Conservation (phyloP, 2,888 invertebrate genomes). For the Melanophora roralis region DNA sequence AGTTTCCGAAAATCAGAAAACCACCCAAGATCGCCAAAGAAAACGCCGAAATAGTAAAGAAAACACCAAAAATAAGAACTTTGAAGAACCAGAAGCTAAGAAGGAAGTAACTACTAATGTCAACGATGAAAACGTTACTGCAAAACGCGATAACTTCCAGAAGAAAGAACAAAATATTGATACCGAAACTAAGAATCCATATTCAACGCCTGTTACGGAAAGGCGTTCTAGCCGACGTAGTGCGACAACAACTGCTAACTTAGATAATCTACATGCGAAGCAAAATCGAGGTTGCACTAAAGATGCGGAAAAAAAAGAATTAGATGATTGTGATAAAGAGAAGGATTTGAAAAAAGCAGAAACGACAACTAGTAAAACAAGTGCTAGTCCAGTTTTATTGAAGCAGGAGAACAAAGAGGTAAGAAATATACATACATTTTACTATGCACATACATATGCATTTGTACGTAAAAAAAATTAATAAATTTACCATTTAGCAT, state of each 20-base stretch:
- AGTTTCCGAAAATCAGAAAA: slow-evolving; percentile 10
- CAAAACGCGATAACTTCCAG: slow-evolving; percentile 16
- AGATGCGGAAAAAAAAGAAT: slow-evolving; percentile 16
- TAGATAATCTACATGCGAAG: slow-evolving; percentile 70
- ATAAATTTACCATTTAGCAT: too few relatives aligned
- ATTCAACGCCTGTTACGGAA: slow-evolving; percentile 29
- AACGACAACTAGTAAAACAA: background rate
- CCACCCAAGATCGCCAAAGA: slow-evolving; percentile 65
- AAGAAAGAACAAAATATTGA: background rate
- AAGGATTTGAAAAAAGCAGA: slow-evolving; percentile 34
- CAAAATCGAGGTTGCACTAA: slow-evolving; percentile 68
- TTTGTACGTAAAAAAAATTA: too few relatives aligned
- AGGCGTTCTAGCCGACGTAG: slow-evolving; percentile 72
- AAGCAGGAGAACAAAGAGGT: background rate
- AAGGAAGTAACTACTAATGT: slow-evolving; percentile 63
- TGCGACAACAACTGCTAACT: slow-evolving; percentile 67
- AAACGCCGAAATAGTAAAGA: slow-evolving; percentile 73
- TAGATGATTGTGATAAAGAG: background rate
- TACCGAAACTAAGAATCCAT: slow-evolving; percentile 30
- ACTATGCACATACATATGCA: too few relatives aligned
- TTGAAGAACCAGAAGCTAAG: slow-evolving; percentile 55
- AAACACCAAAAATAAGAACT: background rate
- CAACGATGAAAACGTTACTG: slow-evolving; percentile 64
- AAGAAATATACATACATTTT: too few relatives aligned
- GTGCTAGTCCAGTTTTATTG: background rate